These are phyloP conservation scores for Strongylocentrotus purpuratus DNA, from an alignment of 35 echinoderm and acorn worm species.

Conservation along the genomic window DNA sequence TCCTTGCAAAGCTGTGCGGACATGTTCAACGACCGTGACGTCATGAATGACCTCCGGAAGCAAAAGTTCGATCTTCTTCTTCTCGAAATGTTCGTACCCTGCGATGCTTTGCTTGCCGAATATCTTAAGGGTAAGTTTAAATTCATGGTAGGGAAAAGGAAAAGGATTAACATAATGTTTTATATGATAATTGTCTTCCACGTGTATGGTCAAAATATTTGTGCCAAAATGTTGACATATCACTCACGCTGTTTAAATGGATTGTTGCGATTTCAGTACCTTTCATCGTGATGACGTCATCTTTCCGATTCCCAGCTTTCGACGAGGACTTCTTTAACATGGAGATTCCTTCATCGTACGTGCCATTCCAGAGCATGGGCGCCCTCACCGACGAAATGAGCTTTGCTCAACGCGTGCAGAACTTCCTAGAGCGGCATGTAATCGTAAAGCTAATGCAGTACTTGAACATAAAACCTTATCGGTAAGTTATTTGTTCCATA, in stretches of 20 bases:
- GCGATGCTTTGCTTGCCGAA: background rate
- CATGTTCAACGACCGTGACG: background rate
- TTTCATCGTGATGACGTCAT: background rate
- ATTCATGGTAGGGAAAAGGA: too few relatives aligned
- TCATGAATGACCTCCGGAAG: background rate
- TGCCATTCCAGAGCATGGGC: background rate
- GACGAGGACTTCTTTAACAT: slow-evolving; percentile 6
- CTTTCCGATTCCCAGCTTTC: background rate
- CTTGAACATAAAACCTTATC: background rate
- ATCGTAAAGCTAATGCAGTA: background rate
- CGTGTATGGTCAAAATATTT: too few relatives aligned
- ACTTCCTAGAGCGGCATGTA: background rate
- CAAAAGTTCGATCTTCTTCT: background rate
- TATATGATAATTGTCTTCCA: too few relatives aligned
- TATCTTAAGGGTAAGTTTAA: background rate
- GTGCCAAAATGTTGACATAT: background rate
- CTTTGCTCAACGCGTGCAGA: background rate
- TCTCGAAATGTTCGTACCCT: background rate
- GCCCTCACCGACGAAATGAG: slow-evolving; percentile 6
- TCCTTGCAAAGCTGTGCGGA: background rate
- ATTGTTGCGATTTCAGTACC: background rate
- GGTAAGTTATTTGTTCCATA: background rate
- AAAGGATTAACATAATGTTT: too few relatives aligned
- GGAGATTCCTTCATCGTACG: background rate
- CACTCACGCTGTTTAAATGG: background rate